Evolutionary conservation across 1,140 invertebrate genomes (phyloP), one percentile per base, ranked within the genome.

Genomic region (Papilio polytes): DNA sequence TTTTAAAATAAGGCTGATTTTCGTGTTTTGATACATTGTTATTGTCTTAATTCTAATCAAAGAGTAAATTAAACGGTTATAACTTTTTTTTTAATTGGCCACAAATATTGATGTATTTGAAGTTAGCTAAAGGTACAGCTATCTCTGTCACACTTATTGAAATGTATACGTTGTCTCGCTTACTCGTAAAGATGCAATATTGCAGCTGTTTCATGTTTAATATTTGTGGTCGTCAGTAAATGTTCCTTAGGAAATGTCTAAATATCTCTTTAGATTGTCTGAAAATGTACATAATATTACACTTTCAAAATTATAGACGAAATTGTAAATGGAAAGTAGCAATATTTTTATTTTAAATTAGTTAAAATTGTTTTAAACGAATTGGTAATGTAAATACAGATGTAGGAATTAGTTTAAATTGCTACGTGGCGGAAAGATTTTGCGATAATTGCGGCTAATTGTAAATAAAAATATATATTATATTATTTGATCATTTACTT

Each of bases 391-490:
- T 88, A 90, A 90, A 90, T 90, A 89, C 82, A 89, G 81, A 82
- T 82, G 74, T 85, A 87, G 84, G 83, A 85, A 66, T 80, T 85
- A 86, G 79, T 81, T 66, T 78, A 59, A 77, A 84, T 87, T 85
- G 85, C 81, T 88, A 85, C 79, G 85, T 92, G 84, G 89, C 86
- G 89, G 86, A 72, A 53, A 88, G 87, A 87, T 85, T 88, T 86
- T 88, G 88, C 85, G 86, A 91, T 86, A 88, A 86, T 88, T 86
- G 84, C 85, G 84, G 90, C 86, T 90, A 91, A 89, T 90, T 94
- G 92, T 93, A 93, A 92, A 94, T 93, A 94, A 92, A 93, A 92
- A 78, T 63, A 78, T 78, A 78, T 78, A 78, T 66, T 92, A 91
- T 91, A 91, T 92, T 91, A 91, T 92, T 92, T 92, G 86, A 92